Evolutionary conservation across 2,888 invertebrate genomes (phyloP), one percentile per base, ranked within the genome.

Genomic region (Ophion ellenae): DNA sequence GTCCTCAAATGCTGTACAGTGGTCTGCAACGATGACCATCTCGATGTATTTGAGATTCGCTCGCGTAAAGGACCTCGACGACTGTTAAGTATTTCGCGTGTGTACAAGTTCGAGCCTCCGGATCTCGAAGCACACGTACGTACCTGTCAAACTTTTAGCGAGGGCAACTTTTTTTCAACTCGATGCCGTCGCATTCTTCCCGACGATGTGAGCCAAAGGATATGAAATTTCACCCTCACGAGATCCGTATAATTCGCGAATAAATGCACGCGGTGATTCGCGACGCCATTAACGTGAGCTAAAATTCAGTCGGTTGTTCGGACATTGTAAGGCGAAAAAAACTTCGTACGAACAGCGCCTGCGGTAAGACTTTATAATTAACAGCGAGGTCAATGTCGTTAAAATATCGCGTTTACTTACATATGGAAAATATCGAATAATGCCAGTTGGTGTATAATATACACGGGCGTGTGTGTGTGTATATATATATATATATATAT

Each of bases 221-320:
- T 66, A 71, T 36, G 75, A 57, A 78, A 73, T 79, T 70, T 53
- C 47, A 28, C 47, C 36, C 17, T 63, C 45, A 67, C 69, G 63
- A 81, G 61, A 81, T 85, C 78, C 63, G 87, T 82, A 87, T 86
- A 87, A 88, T 86, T 86, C 67, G 76, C 69, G 63, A 80, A 86
- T 86, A 84, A 84, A 79, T 63, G 57, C 71, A 53, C 61, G 17
- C 53, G 83, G 76, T 75, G 84, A 89, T 88, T 89, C 81, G 86
- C 83, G 70, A 81, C 75, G 81, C 84, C 83, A 80, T 88, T 87
- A 88, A 87, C 71, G 40, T 78, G 64, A 69, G 59, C 45, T 78
- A 80, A 85, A 87, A 88, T 85, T 77, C 69, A 66, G 59, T 66
- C 81, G 85, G 76, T 63, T 63, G 32, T 70, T 85, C 45, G 24